Evolutionary conservation across 1,140 invertebrate genomes (phyloP).

Genomic region (Portunus trituberculatus): DNA sequence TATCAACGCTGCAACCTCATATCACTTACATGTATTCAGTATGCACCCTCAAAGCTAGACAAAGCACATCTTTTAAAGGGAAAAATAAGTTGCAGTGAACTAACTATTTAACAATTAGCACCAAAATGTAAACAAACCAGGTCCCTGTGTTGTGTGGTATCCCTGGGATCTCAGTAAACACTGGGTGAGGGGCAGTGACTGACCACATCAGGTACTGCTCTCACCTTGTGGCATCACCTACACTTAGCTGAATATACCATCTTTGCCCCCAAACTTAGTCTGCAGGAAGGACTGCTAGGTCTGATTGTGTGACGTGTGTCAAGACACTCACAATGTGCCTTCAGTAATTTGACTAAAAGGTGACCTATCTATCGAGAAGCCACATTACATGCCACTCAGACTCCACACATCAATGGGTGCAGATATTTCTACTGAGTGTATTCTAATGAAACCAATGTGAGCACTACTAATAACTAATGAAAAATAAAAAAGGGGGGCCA

Average conservation of each 20-base stretch:
- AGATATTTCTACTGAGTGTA: background rate
- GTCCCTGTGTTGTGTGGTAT: background rate
- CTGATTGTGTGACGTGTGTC: background rate
- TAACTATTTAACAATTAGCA: constrained; percentile 56
- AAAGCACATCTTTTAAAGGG: background rate
- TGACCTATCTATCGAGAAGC: background rate
- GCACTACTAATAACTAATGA: background rate
- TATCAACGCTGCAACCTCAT: background rate
- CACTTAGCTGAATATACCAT: background rate
- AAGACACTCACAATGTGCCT: background rate
- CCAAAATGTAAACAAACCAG: constrained; percentile 26
- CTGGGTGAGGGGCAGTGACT: background rate
- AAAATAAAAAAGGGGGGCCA: background rate
- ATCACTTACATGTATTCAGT: background rate
- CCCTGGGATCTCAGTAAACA: background rate
- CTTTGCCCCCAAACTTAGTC: background rate
- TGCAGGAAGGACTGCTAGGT: background rate
- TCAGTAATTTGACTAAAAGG: background rate
- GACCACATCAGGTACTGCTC: background rate
- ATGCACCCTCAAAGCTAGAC: background rate
- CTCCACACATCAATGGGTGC: background rate
- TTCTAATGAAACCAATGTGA: background rate
- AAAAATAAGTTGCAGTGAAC: constrained; percentile 1
- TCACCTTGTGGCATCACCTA: background rate
- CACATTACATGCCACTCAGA: background rate